Conservation (phyloP, 1,140 invertebrate genomes). For the Cotesia vestalis region DNA sequence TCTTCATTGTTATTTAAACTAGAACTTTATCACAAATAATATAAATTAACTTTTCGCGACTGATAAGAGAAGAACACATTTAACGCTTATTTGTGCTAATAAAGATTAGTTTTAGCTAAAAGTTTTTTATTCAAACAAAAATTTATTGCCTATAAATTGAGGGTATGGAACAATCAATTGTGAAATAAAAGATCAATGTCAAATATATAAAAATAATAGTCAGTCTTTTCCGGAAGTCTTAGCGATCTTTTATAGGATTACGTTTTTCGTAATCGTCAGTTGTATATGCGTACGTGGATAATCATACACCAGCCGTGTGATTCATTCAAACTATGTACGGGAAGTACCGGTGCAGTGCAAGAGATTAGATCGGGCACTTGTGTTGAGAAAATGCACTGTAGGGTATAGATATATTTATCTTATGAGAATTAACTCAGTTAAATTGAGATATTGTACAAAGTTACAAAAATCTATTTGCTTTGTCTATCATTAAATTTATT, state of each 20-base stretch:
- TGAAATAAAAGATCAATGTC: background rate
- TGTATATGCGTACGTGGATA: conserved; percentile 35
- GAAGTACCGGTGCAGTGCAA: conserved; percentile 24
- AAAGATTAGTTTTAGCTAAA: too few species aligned
- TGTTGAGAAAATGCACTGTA: background rate
- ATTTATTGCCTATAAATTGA: too few species aligned
- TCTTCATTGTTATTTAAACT: background rate
- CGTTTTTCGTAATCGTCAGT: conserved; percentile 28
- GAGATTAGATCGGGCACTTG: conserved; percentile 27
- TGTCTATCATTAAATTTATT: too few species aligned
- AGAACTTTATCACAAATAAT: too few species aligned
- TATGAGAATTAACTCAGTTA: background rate
- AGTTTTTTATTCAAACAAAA: too few species aligned
- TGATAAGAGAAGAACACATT: too few species aligned
- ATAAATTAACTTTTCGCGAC: too few species aligned
- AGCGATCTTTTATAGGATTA: conserved; percentile 22
- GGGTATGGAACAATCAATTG: too few species aligned
- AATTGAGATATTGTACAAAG: too few species aligned
- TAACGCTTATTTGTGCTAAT: too few species aligned
- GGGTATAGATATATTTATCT: background rate
- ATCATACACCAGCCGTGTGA: conserved; percentile 34
- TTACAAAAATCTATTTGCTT: too few species aligned
- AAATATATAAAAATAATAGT: conserved; percentile 16
- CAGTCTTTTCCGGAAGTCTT: conserved; percentile 27
- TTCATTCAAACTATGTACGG: conserved; percentile 32